phyloP scores from a whole-genome alignment of 2,113 vertebrate species.

The Melospiza melodia region DNA sequence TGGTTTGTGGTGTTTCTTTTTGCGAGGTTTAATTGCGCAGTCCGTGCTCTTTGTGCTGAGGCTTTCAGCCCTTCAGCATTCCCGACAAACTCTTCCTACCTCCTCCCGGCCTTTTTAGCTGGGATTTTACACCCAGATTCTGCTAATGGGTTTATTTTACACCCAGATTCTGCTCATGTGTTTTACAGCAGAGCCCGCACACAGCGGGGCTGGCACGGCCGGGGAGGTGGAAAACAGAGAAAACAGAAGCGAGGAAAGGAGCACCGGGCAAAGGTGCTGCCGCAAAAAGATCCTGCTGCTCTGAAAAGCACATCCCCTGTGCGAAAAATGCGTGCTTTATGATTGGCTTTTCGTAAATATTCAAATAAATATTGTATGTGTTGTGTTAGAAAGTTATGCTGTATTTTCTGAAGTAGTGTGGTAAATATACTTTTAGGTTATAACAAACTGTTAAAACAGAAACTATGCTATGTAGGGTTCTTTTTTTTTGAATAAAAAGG shows the following conservation, averaged over 20 bases:
- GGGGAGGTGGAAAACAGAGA: not conserved
- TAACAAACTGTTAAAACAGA: too few relatives aligned
- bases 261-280: not conserved
- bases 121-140: not conserved
- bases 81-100: not conserved
- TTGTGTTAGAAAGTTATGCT: too few relatives aligned
- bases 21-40: not conserved
- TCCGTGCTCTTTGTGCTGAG: not conserved
- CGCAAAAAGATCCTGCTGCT: not conserved
- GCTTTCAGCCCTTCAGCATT: not conserved
- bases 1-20: not conserved
- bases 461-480: too few relatives aligned
- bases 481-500: too few relatives aligned
- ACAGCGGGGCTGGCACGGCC: not conserved
- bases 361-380: too few relatives aligned
- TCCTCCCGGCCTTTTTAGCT: not conserved
- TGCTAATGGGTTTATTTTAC: not conserved
- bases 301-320: not conserved
- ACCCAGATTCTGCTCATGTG: not conserved
- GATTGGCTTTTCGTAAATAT: too few relatives aligned
- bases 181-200: not conserved
- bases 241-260: not conserved
- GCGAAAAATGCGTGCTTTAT: too few relatives aligned
- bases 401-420: too few relatives aligned
- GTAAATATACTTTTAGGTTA: too few relatives aligned